Base-by-base conservation (phyloP, 2,888 invertebrate species). In the Pantelozetes paolii region DNA sequence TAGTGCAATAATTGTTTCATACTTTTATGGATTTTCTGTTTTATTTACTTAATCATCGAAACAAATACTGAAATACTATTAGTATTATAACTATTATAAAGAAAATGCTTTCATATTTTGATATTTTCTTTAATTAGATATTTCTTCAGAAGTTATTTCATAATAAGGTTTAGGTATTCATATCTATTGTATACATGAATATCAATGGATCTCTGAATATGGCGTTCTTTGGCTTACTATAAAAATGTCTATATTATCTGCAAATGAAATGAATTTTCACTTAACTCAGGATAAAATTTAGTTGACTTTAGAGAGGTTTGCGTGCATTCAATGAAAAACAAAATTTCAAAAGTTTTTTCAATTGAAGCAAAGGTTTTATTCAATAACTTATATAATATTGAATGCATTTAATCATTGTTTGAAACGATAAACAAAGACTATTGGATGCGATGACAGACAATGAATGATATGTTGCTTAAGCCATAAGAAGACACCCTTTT, bases 391-490 rank as follows among this genome's bases (percentile, higher is more conserved):
- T 3, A 45, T 18, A 45, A 5, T 23, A 57, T 57, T 57, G 57
- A 57, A 57, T 57, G 57, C 57, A 23, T 57, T 57, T 57, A 57
- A 57, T 57, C 23, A 23, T 57, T 57, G 13, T 57, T 23, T 57
- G 50, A 11, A 20, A 11, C 9, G 23, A 28, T 26, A 57, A 57
- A 57, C 57, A 57, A 57, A 57, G 23, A 5, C 3, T 26, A 26
- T 23, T 57, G 2, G 11, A 9, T 57, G 23, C 8, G 8, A 57
- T 23, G n/a, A n/a, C n/a, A n/a, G n/a, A n/a, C n/a, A n/a, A 57
- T 57, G 5, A 57, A 57, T 57, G 57, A 57, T 57, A 57, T 3
- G 9, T 2, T 45, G 36, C 36, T 36, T 45, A 18, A 45, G 45
- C 45, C 36, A 18, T n/a, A 50, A 50, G 20, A 18, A 5, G 23